phyloP scores from a whole-genome alignment of 2,888 invertebrate genomes.

The Pollenia amentaria region DNA sequence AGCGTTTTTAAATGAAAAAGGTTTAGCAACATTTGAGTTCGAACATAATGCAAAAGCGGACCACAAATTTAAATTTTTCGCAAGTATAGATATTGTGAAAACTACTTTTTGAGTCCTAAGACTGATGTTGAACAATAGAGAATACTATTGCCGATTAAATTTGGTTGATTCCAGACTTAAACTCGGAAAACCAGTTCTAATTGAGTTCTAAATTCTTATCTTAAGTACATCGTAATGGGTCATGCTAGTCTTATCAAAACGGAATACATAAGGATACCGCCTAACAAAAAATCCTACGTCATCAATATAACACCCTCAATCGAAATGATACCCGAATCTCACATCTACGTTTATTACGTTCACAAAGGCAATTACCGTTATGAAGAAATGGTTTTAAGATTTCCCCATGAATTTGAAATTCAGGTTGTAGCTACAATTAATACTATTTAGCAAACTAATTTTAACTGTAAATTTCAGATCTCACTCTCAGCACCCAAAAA shows the following conservation, averaged over 20 bases:
- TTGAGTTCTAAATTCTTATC: conserved; percentile 61
- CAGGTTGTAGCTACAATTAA: conserved; percentile 10
- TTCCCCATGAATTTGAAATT: conserved; percentile 57
- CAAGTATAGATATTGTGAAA: no score
- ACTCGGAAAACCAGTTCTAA: conserved; percentile 31
- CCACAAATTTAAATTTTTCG: no score
- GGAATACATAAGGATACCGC: conserved; percentile 33
- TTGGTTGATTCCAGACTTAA: conserved; percentile 33
- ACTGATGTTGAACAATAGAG: no score
- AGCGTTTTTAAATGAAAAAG: no score
- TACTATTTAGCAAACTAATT: neutral
- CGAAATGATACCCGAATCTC: no score
- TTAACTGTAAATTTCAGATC: conserved; percentile 85
- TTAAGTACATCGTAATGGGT: conserved; percentile 42
- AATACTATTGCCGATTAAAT: conserved; percentile 2
- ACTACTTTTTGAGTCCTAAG: no score
- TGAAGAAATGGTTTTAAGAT: conserved; percentile 10
- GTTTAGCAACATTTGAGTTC: no score
- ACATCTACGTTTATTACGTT: no score
- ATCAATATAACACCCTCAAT: no score
- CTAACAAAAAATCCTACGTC: conserved; percentile 47
- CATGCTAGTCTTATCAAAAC: conserved; percentile 41
- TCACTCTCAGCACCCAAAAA: conserved; percentile 87
- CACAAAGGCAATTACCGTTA: no score
- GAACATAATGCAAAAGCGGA: no score